Evolutionary conservation across 2,113 vertebrate genomes (phyloP), one percentile per base, ranked within the genome.

Genomic region (Otis tarda): DNA sequence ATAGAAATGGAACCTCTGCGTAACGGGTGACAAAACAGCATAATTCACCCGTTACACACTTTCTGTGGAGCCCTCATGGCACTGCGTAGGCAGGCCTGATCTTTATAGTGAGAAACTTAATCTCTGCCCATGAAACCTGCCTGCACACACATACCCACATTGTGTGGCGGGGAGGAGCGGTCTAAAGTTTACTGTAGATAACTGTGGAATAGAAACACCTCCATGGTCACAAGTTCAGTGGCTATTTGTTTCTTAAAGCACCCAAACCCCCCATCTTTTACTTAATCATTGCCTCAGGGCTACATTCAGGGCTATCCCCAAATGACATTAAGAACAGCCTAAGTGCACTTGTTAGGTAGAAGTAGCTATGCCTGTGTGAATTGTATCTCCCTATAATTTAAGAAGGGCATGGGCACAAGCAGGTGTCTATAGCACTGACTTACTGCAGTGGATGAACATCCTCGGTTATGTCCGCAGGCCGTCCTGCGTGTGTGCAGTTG

Each of bases 1-100:
- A 43, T 37, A 39, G 90, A 94, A 64, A 69, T 76, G 13, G 89
- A 96, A 31, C 84, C 87, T 77, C 49, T 95, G 33, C 55, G 1
- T 5, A 93, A 92, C 52, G 97, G 98, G 97, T 98, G 49, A 74
- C 77, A 65, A 74, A 75, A 41, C 27, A 68, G 81, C 63, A 24
- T 20, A 16, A 3, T 49, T 25, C 35, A 14, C 45, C 27, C 7
- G 10, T 18, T n/a, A 6, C 20, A 11, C 12, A 2, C 33, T 22
- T 63, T 8, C 2, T 2, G 6, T 14, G 50, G 31, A 31, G 57
- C 65, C 14, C 57, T 27, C 1, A 1, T 39, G 39, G 43, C 10
- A 30, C 31, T 3, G 6, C 69, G 56, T 8, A 8, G 50, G 17
- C 35, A n/a, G 35, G 30, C 9, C 52, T 55, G 10, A 17, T 35